Base-by-base conservation (phyloP, 2,797 vertebrate genomes). In the Lepus townsendii region DNA sequence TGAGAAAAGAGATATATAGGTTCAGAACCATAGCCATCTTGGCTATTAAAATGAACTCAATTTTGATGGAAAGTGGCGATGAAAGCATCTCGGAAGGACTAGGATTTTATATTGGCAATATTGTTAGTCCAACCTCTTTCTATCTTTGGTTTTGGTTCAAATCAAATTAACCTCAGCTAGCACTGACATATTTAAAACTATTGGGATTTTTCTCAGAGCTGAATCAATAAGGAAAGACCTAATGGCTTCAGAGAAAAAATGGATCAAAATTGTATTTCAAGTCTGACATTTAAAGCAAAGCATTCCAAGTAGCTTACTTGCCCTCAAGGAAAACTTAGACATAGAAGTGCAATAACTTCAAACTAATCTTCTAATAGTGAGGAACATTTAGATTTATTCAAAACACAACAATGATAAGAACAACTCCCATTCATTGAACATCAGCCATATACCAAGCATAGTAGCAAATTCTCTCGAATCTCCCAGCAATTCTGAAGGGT, bases 251-350 rank as follows among this genome's bases (percentile, higher is more conserved):
- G 72, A 57, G 54, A 57, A 78, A 79, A 60, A 95, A 95, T 90
- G 79, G 93, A 90, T 68, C 71, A 94, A 91, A 83, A 54, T 87
- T 93, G 94, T n/a, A 89, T 86, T 88, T 89, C 66, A 90, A 85
- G 50, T 95, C 78, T 94, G 78, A 73, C 92, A 86, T 66, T 95
- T 92, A 90, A 65, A 91, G 79, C 19, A 73, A 35, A 77, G 50
- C 27, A 63, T 73, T 78, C 69, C 30, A 82, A 42, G 47, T 50
- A 88, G 38, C 5, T 91, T 47, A 60, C 22, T 83, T 63, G 30
- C 42, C 68, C 57, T 69, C 72, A 83, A 88, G 83, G 52, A 90
- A 88, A 94, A 78, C 52, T 73, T 63, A 38, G 65, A 85, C 52
- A 3, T 57, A 88, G 72, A 90, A 71, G 10, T 38, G 14, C 71